Evolutionary conservation across 1,140 invertebrate genomes (phyloP), one percentile per base, ranked within the genome.

Genomic region (Augochlora pura): DNA sequence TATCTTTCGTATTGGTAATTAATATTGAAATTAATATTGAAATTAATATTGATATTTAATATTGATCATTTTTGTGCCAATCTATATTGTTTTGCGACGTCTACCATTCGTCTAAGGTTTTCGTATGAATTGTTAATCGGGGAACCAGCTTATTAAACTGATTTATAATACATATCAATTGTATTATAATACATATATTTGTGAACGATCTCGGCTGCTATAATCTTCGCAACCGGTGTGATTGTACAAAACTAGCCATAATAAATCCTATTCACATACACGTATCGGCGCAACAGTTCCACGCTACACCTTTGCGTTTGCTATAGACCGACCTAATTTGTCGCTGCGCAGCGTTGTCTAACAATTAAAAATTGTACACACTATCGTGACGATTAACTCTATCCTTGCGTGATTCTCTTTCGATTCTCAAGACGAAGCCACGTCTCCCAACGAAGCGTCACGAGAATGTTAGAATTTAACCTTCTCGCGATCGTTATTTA

Each of bases 241-340:
- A 67, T 74, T 79, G 71, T 79, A 79, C 77, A 76, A 57, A 84
- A 54, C 38, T 38, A 74, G 54, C 69, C 70, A 52, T 74, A 69
- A 70, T 79, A 59, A 62, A 71, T 9, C 75, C 76, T 83, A 80
- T 84, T 84, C 83, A 83, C 83, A 84, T 76, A 52, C 18, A 42
- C 59, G 63, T 70, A 67, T 80, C 76, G 39, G 71, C 75, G 54
- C 25, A 52, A 23, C 57, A 52, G 63, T 80, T 38, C 14, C 25
- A 16, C 18, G 32, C 23, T 39, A 25, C 21, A 25, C 42, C 42
- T 9, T n/a, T 23, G 49, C 18, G 25, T 60, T 52, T 10, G 18
- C 49, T 3, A 27, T 23, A 27, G 8, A 49, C 12, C 14, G 21
- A 23, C 49, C 12, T 16, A 42, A 72, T 46, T n/a, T 72, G 49